These are phyloP conservation scores for Halcyon malimbica DNA, from an alignment of 2,113 vertebrate genomes.

Conservation along the genomic window DNA sequence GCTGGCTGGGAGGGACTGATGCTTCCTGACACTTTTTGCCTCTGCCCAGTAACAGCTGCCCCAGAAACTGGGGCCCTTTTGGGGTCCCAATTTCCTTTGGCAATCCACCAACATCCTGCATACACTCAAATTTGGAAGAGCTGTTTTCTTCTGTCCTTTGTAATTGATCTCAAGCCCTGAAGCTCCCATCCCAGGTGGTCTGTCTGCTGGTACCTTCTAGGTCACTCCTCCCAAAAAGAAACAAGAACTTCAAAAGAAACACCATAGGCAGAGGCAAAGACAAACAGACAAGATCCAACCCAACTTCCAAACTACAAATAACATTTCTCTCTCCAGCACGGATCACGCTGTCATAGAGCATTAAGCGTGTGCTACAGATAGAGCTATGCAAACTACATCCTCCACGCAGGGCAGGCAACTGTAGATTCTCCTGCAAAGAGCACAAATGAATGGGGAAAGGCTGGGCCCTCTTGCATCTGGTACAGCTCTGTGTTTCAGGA, in stretches of 20 bases:
- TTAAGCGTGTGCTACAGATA: background rate
- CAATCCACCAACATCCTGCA: background rate
- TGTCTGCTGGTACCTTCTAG: background rate
- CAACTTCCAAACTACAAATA: background rate
- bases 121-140: background rate
- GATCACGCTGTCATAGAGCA: background rate
- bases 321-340: background rate
- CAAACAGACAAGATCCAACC: background rate
- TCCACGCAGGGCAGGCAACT: accelerated
- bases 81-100: background rate
- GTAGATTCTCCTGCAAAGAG: background rate
- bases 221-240: background rate
- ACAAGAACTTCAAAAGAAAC: background rate
- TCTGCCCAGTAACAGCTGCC: background rate
- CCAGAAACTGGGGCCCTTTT: background rate
- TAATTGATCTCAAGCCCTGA: background rate
- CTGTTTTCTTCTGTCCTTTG: background rate
- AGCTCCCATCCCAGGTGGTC: background rate
- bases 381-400: background rate
- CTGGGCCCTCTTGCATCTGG: background rate
- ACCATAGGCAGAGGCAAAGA: background rate
- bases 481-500: background rate
- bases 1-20: background rate
- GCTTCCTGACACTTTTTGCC: background rate
- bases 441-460: background rate